Evolutionary conservation across 2,797 vertebrate species (phyloP).

Genomic region (Taenioides sp.): DNA sequence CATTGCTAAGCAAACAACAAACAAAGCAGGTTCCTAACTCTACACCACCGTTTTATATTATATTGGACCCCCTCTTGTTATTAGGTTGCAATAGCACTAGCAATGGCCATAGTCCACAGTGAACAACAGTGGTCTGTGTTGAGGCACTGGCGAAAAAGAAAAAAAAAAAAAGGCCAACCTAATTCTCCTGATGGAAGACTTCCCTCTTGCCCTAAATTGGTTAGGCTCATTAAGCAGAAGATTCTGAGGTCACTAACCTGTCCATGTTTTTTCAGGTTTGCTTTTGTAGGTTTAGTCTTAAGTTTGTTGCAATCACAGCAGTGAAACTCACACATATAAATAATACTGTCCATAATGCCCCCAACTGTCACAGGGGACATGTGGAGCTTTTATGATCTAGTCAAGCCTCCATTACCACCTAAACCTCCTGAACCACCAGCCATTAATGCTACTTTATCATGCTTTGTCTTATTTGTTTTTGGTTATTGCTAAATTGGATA

Average conservation of each 20-base stretch:
- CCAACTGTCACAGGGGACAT: slow-evolving; percentile 26
- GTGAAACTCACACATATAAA: neutral
- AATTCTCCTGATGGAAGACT: slow-evolving; percentile 72
- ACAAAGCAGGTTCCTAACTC: slow-evolving; percentile 2
- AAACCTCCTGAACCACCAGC: slow-evolving; percentile 55
- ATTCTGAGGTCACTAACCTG: slow-evolving; percentile 38
- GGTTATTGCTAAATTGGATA: neutral
- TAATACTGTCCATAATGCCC: neutral
- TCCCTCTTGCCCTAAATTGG: slow-evolving; percentile 66
- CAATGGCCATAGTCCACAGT: neutral
- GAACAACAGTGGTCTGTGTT: slow-evolving; percentile 55
- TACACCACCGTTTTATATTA: slow-evolving; percentile 20
- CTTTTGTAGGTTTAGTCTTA: slow-evolving; percentile 13
- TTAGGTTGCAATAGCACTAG: neutral
- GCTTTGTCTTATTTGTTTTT: slow-evolving; percentile 14
- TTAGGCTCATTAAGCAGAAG: slow-evolving; percentile 65
- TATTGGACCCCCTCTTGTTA: neutral
- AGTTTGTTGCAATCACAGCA: neutral
- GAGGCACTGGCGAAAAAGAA: slow-evolving; percentile 54
- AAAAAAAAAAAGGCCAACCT: slow-evolving; percentile 37
- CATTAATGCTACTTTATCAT: slow-evolving; percentile 25
- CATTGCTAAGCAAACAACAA: slow-evolving; percentile 15
- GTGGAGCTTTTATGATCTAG: slow-evolving; percentile 63
- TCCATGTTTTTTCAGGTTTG: slow-evolving; percentile 8
- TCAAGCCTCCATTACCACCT: slow-evolving; percentile 68